Percentiles rank a stretch among this genome's conserved stretches.
Conservation (phyloP, 1,140 invertebrate genomes). For the Bombus confusus region DNA sequence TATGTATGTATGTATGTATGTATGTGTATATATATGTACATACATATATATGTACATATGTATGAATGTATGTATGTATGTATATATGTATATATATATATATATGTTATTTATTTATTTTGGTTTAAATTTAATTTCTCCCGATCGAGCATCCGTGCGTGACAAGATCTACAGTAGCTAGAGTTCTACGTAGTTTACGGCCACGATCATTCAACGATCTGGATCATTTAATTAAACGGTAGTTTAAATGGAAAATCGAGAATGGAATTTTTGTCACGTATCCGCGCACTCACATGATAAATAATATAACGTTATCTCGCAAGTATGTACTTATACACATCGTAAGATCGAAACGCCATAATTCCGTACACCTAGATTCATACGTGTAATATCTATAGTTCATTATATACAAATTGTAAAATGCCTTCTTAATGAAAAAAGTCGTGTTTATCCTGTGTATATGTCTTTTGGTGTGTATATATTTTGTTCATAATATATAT, state of each 20-base stretch:
- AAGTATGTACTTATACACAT: constrained; percentile 66
- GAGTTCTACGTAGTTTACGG: constrained; percentile 58
- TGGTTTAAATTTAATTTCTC: constrained; percentile 29
- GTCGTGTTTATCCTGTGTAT: constrained; percentile 66
- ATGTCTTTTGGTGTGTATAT: constrained; percentile 66
- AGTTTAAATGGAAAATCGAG: constrained; percentile 73
- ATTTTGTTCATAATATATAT: constrained; percentile 57
- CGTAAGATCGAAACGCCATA: constrained; percentile 68
- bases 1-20: neutral
- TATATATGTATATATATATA: neutral
- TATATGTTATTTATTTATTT: constrained; percentile 24
- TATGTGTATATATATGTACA: constrained; percentile 23
- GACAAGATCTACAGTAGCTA: constrained; percentile 64
- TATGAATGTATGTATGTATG: constrained; percentile 45
- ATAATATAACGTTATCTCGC: constrained; percentile 61
- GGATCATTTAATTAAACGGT: constrained; percentile 66
- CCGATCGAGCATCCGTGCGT: constrained; percentile 41
- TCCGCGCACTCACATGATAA: constrained; percentile 56
- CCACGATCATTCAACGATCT: constrained; percentile 66
- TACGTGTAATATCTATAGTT: constrained; percentile 73
- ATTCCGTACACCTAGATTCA: constrained; percentile 69
- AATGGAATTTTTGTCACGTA: constrained; percentile 60
- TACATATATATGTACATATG: constrained; percentile 14
- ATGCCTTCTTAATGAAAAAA: constrained; percentile 78
- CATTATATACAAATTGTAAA: constrained; percentile 81